These are phyloP conservation scores for Xiphydria camelus DNA, from an alignment of 2,888 invertebrate genomes.

Conservation along the genomic window DNA sequence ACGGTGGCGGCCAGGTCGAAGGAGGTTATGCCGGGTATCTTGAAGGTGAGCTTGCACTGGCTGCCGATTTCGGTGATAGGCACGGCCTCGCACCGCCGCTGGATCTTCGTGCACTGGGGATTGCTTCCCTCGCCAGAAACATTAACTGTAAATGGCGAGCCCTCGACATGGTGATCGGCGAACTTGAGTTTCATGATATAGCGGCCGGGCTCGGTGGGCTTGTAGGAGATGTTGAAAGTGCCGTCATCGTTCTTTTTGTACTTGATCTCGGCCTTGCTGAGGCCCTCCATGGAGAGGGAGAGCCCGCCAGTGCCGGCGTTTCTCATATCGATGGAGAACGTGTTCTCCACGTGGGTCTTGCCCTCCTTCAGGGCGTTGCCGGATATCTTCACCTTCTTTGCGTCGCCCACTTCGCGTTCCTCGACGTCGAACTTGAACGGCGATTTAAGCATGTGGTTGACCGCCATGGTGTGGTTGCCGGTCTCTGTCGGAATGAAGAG, in stretches of 20 bases:
- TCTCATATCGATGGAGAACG: constrained; percentile 92
- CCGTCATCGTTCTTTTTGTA: constrained; percentile 97
- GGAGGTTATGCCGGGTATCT: constrained; percentile 94
- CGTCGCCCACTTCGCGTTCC: constrained; percentile 93
- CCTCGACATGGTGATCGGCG: constrained; percentile 96
- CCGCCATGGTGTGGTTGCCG: constrained; percentile 93
- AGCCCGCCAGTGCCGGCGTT: constrained; percentile 97
- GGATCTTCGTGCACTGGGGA: constrained; percentile 91
- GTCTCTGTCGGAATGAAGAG: constrained; percentile 97
- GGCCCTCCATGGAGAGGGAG: constrained; percentile 96
- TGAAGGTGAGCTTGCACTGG: constrained; percentile 94
- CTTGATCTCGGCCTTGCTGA: constrained; percentile 97
- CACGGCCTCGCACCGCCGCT: constrained; percentile 88
- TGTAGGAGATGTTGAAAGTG: constrained; percentile 91
- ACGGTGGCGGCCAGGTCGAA: constrained; percentile 92
- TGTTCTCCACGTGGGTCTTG: constrained; percentile 89
- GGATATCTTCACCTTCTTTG: constrained; percentile 90
- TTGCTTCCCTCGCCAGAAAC: constrained; percentile 92
- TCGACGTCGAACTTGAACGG: constrained; percentile 97
- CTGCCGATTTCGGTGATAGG: constrained; percentile 95
- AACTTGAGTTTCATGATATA: constrained; percentile 97
- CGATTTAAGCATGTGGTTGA: constrained; percentile 93
- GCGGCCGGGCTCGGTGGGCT: constrained; percentile 95
- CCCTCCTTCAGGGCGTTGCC: constrained; percentile 88
- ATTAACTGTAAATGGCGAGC: constrained; percentile 91